Evolutionary conservation across 2,888 invertebrate genomes (phyloP).

Genomic region (Folsomia candida): DNA sequence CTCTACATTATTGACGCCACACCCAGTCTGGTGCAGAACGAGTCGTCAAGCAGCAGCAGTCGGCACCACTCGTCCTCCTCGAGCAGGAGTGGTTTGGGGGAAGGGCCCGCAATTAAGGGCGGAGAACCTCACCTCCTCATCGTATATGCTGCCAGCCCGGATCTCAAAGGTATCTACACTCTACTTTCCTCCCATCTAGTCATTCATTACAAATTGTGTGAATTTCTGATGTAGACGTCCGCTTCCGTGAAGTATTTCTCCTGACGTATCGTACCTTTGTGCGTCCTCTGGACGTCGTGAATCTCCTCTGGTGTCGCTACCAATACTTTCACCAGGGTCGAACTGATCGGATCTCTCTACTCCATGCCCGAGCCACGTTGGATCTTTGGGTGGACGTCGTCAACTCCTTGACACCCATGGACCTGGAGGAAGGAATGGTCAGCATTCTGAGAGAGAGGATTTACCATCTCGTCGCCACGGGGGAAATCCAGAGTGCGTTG

Average conservation of each 20-base stretch:
- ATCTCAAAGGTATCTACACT: slow-evolving; percentile 70
- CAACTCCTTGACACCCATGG: slow-evolving; percentile 86
- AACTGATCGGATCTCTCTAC: slow-evolving; percentile 39
- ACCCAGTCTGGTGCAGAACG: slow-evolving; percentile 41
- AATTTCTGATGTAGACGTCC: slow-evolving; percentile 82
- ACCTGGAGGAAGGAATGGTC: slow-evolving; percentile 76
- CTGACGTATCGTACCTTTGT: slow-evolving; percentile 97
- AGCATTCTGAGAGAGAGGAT: slow-evolving; percentile 87
- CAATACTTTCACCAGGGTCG: slow-evolving; percentile 61
- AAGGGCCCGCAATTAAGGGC: slow-evolving; percentile 81
- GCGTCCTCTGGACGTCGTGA: slow-evolving; percentile 77
- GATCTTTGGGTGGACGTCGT: slow-evolving; percentile 90
- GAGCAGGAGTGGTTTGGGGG: slow-evolving; percentile 53
- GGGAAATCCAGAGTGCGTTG: slow-evolving; percentile 87
- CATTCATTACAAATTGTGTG: neutral
- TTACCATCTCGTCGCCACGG: slow-evolving; percentile 85
- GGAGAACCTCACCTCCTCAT: slow-evolving; percentile 91
- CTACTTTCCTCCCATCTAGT: too few relatives aligned
- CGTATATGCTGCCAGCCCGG: slow-evolving; percentile 92
- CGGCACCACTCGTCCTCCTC: neutral
- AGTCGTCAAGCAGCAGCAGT: slow-evolving; percentile 11
- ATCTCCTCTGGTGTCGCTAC: slow-evolving; percentile 77
- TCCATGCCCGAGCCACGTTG: slow-evolving; percentile 79
- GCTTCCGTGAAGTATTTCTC: slow-evolving; percentile 96
- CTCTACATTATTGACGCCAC: slow-evolving; percentile 43